These are phyloP conservation scores for Beroe forskalii DNA, from an alignment of 37 sponge, comb jelly and placozoan genomes.

Conservation along the genomic window DNA sequence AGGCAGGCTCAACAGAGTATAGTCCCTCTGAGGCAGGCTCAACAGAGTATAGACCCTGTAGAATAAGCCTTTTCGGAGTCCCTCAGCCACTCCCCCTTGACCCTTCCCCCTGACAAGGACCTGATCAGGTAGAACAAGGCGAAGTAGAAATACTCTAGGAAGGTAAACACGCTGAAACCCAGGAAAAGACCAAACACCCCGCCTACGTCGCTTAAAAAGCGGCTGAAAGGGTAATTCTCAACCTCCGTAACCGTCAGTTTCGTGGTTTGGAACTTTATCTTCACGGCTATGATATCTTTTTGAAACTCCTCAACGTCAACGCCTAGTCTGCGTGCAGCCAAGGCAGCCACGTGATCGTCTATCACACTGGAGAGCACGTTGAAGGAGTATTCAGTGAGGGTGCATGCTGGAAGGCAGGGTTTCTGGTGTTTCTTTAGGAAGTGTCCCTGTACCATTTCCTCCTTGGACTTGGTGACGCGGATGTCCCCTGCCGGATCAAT, in stretches of 20 bases:
- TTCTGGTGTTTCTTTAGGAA: neutral
- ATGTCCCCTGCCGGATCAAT: neutral
- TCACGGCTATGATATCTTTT: neutral
- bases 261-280: neutral
- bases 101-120: neutral
- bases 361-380: neutral
- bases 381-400: neutral
- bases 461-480: neutral
- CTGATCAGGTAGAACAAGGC: neutral
- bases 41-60: no score
- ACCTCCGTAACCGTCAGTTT: neutral
- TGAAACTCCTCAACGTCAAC: neutral
- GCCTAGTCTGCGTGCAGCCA: neutral
- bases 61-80: neutral
- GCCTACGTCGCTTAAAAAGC: neutral
- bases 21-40: no score
- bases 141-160: constrained; percentile 29
- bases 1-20: no score
- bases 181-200: constrained; percentile 19
- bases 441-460: neutral
- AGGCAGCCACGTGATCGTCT: neutral
- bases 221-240: neutral
- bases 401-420: neutral
- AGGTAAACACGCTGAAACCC: constrained; percentile 23
- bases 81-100: neutral